Percentiles rank a stretch among this genome's conserved stretches.
These are phyloP conservation scores for Salvator merianae DNA, from an alignment of 2,113 vertebrate species.

Conservation along the genomic window DNA sequence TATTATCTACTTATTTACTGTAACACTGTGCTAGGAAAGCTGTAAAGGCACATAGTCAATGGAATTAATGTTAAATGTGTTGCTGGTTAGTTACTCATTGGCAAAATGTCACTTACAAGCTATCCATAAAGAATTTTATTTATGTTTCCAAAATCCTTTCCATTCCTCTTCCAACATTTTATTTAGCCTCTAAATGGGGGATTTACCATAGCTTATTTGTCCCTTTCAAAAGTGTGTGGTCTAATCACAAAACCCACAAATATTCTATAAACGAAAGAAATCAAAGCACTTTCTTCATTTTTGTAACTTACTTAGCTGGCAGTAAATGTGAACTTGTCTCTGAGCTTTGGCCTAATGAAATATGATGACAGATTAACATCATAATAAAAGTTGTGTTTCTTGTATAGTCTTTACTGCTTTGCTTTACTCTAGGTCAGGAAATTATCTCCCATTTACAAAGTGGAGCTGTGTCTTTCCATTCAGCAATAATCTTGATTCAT, in stretches of 20 bases:
- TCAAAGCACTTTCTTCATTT: not conserved
- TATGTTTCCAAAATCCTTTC: not conserved
- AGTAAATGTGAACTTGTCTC: constrained; percentile 17
- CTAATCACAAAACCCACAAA: not conserved
- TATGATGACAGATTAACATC: constrained; percentile 24
- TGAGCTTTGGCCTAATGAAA: constrained; percentile 25
- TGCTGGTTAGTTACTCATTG: constrained; percentile 11
- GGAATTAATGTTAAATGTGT: constrained; percentile 25
- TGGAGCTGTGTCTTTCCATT: not conserved
- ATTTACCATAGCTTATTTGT: constrained; percentile 2
- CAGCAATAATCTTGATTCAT: not conserved
- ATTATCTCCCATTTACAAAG: not conserved
- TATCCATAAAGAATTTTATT: not conserved
- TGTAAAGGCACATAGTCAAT: constrained; percentile 9
- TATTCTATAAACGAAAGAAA: constrained; percentile 5
- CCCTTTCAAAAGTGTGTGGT: constrained; percentile 5
- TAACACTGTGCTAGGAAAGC: not conserved
- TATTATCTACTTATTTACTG: not conserved
- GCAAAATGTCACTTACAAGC: constrained; percentile 39
- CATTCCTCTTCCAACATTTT: not conserved
- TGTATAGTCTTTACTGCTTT: constrained; percentile 15
- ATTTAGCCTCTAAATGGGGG: not conserved
- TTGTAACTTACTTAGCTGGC: constrained; percentile 8
- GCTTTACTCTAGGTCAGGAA: not conserved
- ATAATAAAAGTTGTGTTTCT: constrained; percentile 24